Conservation (phyloP, 2,113 vertebrate species). For the Isichthys henryi region DNA sequence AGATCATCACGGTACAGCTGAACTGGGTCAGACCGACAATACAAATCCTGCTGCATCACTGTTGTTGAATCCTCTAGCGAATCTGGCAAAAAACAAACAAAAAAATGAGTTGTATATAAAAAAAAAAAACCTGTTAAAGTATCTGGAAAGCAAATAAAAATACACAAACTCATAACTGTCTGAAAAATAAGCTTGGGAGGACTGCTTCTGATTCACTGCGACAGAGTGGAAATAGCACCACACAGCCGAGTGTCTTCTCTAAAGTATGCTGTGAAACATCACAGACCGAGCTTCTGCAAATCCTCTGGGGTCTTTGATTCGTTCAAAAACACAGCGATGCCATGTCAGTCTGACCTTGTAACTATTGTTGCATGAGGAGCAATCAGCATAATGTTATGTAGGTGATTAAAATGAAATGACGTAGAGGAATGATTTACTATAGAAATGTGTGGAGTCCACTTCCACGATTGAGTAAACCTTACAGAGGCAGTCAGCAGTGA, state of each 20-base stretch:
- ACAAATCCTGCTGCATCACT: not conserved
- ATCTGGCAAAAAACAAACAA: not conserved
- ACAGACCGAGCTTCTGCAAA: not conserved
- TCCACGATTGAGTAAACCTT: not conserved
- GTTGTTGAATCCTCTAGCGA: not conserved
- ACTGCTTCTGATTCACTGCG: not conserved
- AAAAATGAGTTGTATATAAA: not conserved
- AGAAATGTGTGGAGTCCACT: not conserved
- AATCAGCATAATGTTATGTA: not conserved
- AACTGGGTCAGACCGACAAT: not conserved
- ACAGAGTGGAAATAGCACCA: not conserved
- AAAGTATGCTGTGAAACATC: not conserved
- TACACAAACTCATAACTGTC: not conserved
- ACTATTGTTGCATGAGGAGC: not conserved
- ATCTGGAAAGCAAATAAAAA: slow-evolving; percentile 1
- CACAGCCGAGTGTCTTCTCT: not conserved
- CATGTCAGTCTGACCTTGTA: not conserved
- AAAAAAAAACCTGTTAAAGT: not conserved
- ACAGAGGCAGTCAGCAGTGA: not conserved
- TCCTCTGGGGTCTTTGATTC: not conserved
- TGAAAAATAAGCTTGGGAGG: not conserved
- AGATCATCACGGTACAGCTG: not conserved
- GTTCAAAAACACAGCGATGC: not conserved
- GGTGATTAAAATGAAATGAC: not conserved
- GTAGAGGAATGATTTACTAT: not conserved